Evolutionary conservation across 2,888 invertebrate genomes (phyloP), one percentile per base, ranked within the genome.

Genomic region (Morinoia aosen): DNA sequence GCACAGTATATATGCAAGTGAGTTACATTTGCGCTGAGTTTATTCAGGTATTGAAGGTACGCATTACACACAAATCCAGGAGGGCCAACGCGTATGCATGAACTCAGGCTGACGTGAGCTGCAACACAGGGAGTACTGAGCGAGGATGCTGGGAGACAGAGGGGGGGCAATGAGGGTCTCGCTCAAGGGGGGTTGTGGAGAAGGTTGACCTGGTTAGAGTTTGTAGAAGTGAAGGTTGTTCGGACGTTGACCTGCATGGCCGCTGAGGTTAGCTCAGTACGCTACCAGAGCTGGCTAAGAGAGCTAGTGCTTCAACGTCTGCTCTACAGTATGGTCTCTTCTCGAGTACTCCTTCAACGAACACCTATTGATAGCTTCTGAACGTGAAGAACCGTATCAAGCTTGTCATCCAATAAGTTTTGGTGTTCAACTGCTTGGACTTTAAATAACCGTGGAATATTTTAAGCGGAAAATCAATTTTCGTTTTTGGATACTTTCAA

Each of bases 221-320:
- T 93, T 93, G 93, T 93, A 93, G 93, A 93, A 93, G 93, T 93
- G 93, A 93, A 93, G 93, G 93, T 93, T 93, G 93, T 93, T 93
- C 93, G 93, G 93, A 93, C 93, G 93, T 93, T 93, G 93, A 93
- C 93, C 93, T 93, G 93, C 93, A 93, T 93, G 93, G 57, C 93
- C 48, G 93, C 57, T 93, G n/a, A 93, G 57, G 93, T 57, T 93
- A 93, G 93, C 58, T 93, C 93, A 93, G 93, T 93, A 93, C 57
- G 93, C 57, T 93, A 33, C n/a, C 93, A 93, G 93, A 93, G 57
- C 93, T 93, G 93, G 39, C 48, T 48, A 5, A 57, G 48, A 48
- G 93, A 93, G 58, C 57, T 93, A 57, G 93, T 93, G 40, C 40
- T 48, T 40, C 40, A 40, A 39, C 90, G 90, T 48, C 48, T 48